Base-by-base conservation (phyloP, 2,888 invertebrate species). In the Lochmaea crataegi region DNA sequence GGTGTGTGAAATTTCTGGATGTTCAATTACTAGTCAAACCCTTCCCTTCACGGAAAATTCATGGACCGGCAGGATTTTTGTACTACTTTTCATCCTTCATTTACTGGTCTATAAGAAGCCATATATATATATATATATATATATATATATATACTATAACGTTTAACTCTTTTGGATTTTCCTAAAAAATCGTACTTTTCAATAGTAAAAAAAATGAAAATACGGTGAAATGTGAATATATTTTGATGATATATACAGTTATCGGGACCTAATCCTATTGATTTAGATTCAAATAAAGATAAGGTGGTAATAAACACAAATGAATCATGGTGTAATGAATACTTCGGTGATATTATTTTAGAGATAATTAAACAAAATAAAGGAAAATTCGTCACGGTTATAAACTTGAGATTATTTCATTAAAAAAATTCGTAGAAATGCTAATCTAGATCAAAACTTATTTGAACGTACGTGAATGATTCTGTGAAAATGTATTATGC, bases 241-340 rank as follows among this genome's bases (percentile, higher is more conserved):
- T 48, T 48, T 48, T 48, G 48, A 38, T 38, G 32, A 32, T 32
- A 48, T 14, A 48, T 48, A 48, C 48, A n/a, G 6, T 48, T 48
- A 16, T 14, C n/a, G 2, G n/a, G 26, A 26, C 9, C 6, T 56
- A 11, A 56, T 56, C 14, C 22, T 57, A 57, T 12, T 57, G 14
- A 57, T 57, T 57, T 57, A 11, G 26, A 57, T 57, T n/a, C 6
- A n/a, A 60, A 60, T n/a, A 32, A 18, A 60, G 60, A 60, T 60
- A 60, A 60, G n/a, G 12, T 14, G 12, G 7, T 26, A n/a, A 10
- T 38, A 32, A 9, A 60, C 32, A 41, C 10, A 38, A 38, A 60
- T 60, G 60, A 60, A 32, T 60, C 60, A 60, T 38, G n/a, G 14
- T 38, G 14, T 16, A 60, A 14, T 60, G 41, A 60, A 60, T 60